Base-by-base conservation (phyloP, 2,888 invertebrate genomes). In the Byasa hedistus region DNA sequence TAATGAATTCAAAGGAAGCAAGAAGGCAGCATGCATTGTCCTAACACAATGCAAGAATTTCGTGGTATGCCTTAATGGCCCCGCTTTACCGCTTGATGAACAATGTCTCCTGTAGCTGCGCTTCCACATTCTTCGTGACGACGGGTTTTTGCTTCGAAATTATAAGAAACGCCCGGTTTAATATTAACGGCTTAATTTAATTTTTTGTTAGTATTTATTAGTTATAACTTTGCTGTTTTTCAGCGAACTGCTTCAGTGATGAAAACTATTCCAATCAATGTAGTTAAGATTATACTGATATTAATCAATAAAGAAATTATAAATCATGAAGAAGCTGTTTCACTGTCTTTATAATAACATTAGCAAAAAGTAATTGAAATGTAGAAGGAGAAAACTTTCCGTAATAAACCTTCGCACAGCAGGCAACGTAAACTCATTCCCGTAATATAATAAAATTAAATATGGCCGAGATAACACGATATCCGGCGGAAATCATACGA, bases 51-150 rank as follows among this genome's bases (percentile, higher is more conserved):
- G 64, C 70, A 69, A 70, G 68, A 69, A 68, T 72, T 74, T 73
- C 65, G 69, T 69, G 70, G 69, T 69, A 70, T 69, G 74, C 71
- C 73, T 72, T 70, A 72, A 71, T 64, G 72, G 74, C 70, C 66
- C 48, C 51, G 59, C 66, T 57, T 69, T 51, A 73, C 73, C 73
- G 69, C 72, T 72, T 70, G 71, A 70, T 63, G 68, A 58, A 36
- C 59, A 60, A 63, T 60, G 59, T 48, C 61, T 52, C 23, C 64
- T 52, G 48, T 69, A 32, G 57, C 68, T 57, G 65, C 57, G 68
- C 70, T 62, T 67, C 66, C 64, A 69, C 69, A 69, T 70, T 70
- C 69, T 60, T 52, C 19, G 65, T 60, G 61, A 59, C 57, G 57
- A 32, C 51, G 56, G 24, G 44, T 64, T 64, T 64, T 67, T 60